Evolutionary conservation across 2,797 vertebrate genomes (phyloP), one percentile per base, ranked within the genome.

Genomic region (Coilia nasus): DNA sequence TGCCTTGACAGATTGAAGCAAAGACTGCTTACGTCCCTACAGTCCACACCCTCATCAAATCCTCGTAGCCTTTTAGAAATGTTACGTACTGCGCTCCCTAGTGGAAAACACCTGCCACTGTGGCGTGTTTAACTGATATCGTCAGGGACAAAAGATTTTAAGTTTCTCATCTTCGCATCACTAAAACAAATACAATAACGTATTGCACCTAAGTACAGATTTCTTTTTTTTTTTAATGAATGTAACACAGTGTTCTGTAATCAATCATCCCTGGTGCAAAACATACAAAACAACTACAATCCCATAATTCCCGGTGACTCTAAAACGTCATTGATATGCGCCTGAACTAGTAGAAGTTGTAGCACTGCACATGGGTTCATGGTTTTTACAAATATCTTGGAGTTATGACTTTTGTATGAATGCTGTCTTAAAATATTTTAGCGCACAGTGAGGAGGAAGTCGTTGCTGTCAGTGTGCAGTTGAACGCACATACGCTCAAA

Each of bases 31-130:
- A 82, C 80, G 85, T 85, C 84, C 71, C 80, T 81, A 59, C 85
- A 82, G 92, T 94, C 94, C 94, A 94, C 95, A 94, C 94, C 95
- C 94, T 95, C 93, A 21, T 23, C 19, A 78, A 78, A 78, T 78
- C 71, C 31, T 78, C 15, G 31, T 28, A 78, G 35, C 71, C 71
- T 78, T 28, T 71, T 78, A 21, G 71, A 78, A 78, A 41, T 44
- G 28, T 71, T 25, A 71, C 14, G 17, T 31, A 35, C 25, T 35
- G 56, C 47, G 21, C 25, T 6, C 12, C 57, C 35, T 90, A 78
- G 71, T 78, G 71, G 71, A 78, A 78, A 78, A 44, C 17, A 78
- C 17, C 35, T 15, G 31, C 17, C 17, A 44, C 15, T 15, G 31
- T 44, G 25, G 11, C 25, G 12, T 31, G 35, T 15, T 21, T 6